phyloP scores from a whole-genome alignment of 2,113 vertebrate genomes.

The Eulemur macaco region DNA sequence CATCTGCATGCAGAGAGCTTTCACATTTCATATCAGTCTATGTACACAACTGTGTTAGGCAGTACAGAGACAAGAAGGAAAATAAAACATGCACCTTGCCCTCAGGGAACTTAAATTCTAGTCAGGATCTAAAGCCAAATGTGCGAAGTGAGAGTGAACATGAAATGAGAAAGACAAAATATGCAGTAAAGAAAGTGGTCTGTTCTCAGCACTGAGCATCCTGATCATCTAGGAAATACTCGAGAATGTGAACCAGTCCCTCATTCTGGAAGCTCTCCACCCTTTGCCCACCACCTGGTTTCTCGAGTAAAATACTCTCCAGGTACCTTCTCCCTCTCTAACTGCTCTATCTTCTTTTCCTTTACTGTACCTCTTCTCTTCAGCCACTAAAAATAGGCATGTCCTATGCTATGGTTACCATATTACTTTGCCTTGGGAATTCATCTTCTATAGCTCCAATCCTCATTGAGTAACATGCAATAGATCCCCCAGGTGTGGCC shows the following conservation, averaged over 20 bases:
- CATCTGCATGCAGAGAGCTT: constrained; percentile 18
- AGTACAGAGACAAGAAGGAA: background rate
- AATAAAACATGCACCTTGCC: background rate
- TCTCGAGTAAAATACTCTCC: background rate
- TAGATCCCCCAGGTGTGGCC: no score
- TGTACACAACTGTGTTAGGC: background rate
- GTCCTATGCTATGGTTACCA: background rate
- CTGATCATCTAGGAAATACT: background rate
- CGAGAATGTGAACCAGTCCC: background rate
- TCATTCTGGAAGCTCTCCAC: background rate
- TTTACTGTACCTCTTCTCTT: background rate
- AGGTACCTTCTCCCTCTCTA: background rate
- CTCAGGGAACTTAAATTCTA: constrained; percentile 16
- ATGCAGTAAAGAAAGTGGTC: background rate
- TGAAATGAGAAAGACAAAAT: background rate
- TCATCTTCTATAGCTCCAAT: background rate
- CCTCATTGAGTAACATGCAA: background rate
- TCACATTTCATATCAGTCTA: background rate
- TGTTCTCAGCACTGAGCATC: background rate
- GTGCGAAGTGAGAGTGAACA: background rate
- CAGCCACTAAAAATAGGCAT: background rate
- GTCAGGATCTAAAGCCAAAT: background rate
- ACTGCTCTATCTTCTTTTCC: background rate
- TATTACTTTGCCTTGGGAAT: background rate
- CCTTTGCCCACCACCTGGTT: background rate